Evolutionary conservation across 92 coral and sea anemone species (phyloP), one percentile per base, ranked within the genome.

Genomic region (Hydrozoanthus gracilis): DNA sequence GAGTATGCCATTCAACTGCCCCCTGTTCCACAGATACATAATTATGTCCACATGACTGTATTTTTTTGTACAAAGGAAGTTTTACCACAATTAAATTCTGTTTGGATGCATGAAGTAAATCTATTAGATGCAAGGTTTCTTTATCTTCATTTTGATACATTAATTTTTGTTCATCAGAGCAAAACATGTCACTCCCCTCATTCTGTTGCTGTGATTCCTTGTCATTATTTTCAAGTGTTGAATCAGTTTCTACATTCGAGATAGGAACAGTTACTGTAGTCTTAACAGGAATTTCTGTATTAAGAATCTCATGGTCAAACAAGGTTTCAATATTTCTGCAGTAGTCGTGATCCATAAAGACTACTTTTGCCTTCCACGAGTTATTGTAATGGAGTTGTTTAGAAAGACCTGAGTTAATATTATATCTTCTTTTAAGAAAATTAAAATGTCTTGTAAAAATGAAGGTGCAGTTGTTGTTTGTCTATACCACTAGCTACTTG

Each of bases 21-120:
- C 87, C 90, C 90, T 87, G 90, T 60, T 79, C 5, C 71, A 87
- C 90, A 7, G 71, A 77, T 68, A 73, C 86, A 88, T 79, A 88
- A 72, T 80, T 88, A 56, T 65, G 68, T 18, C 90, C 90, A 88
- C 87, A 79, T 62, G 90, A 87, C 60, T 88, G 79, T 72, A 80
- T 54, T 45, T 82, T 88, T 27, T 62, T 79, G 82, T 88, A 88
- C 20, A 14, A 45, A 12, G 90, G 90, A 80, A 71, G 82, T 82
- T 55, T 70, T 60, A 80, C 62, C 77, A 51, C 84, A 17, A 80
- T 79, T 88, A 8, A 78, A 61, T 73, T 83, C 68, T 83, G 77
- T 64, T 83, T 83, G 17, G 68, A 50, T 51, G 35, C 87, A 67
- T 48, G 69, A 64, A 83, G 78, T 70, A 83, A 83, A 11, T 27